These are phyloP conservation scores for Tryphoninae sp. DNA, from an alignment of 2,888 invertebrate species.

Conservation along the genomic window DNA sequence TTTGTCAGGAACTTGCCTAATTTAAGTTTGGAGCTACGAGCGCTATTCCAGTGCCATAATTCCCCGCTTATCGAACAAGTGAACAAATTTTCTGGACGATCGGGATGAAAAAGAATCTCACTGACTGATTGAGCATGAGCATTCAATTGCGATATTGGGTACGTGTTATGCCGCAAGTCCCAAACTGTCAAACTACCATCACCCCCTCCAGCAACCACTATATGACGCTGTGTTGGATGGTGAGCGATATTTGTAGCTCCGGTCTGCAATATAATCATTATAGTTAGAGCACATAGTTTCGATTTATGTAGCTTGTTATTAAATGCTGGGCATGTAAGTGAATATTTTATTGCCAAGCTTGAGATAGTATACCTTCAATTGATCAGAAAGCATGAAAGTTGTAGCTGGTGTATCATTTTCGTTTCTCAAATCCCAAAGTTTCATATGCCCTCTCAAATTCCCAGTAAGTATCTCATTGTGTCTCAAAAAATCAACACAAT, in stretches of 20 bases:
- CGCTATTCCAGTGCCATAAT: slow-evolving; percentile 93
- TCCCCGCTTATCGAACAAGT: slow-evolving; percentile 92
- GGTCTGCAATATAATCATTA: slow-evolving; percentile 80
- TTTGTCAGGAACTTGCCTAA: slow-evolving; percentile 69
- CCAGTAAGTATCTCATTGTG: slow-evolving; percentile 90
- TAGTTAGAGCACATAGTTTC: background rate
- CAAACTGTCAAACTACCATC: slow-evolving; percentile 94
- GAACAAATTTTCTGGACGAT: slow-evolving; percentile 91
- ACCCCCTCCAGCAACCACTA: slow-evolving; percentile 92
- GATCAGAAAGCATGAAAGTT: slow-evolving; percentile 89
- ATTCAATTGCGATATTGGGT: slow-evolving; percentile 90
- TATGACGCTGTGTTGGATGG: slow-evolving; percentile 94
- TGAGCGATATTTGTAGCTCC: slow-evolving; percentile 89
- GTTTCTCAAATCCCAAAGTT: slow-evolving; percentile 92
- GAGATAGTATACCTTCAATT: slow-evolving; percentile 78
- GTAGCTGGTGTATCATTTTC: slow-evolving; percentile 85
- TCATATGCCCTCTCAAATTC: slow-evolving; percentile 94
- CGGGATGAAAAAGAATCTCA: slow-evolving; percentile 94
- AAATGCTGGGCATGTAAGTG: slow-evolving; percentile 5
- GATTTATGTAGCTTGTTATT: slow-evolving; percentile 11
- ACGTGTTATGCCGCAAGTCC: slow-evolving; percentile 93
- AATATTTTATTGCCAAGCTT: background rate
- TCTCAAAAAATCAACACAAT: slow-evolving; percentile 89
- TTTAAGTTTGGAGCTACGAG: slow-evolving; percentile 76
- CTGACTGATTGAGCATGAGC: slow-evolving; percentile 90